Conservation (phyloP, 2,113 vertebrate genomes). For the Epinephelus fuscoguttatus region DNA sequence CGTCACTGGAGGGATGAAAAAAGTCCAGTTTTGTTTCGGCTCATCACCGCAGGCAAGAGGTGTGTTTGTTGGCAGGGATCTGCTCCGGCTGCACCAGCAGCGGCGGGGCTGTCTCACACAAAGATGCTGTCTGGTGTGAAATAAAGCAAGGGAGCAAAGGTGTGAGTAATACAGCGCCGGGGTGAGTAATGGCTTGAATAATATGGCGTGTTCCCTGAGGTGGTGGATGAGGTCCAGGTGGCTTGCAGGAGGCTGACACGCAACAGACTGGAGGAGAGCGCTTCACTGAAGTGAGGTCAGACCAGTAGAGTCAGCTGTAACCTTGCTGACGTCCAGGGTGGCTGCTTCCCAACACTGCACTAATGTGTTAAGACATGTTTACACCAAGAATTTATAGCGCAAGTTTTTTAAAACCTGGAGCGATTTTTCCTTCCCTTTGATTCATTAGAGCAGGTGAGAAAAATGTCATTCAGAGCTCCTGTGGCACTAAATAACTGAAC, state of each 20-base stretch:
- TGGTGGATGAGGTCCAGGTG: conserved; percentile 56
- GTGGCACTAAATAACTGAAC: neutral
- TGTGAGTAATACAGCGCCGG: conserved; percentile 58
- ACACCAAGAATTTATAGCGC: neutral
- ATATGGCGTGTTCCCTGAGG: conserved; percentile 16
- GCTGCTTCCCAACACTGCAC: neutral
- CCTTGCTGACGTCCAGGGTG: neutral
- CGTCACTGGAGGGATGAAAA: conserved; percentile 1
- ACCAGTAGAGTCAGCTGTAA: conserved; percentile 1
- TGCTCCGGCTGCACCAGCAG: conserved; percentile 5
- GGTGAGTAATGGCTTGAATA: conserved; percentile 50
- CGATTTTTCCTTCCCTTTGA: neutral
- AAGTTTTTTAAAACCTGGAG: neutral
- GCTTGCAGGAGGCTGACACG: conserved; percentile 37
- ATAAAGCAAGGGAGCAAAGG: conserved; percentile 20
- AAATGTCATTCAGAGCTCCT: neutral
- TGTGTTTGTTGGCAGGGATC: conserved; percentile 37
- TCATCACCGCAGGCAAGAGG: conserved; percentile 23
- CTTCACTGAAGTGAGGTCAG: conserved; percentile 27
- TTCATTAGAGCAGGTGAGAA: neutral
- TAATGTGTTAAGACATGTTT: conserved; percentile 15
- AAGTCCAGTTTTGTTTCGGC: conserved; percentile 29
- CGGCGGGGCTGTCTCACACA: neutral
- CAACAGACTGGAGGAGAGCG: neutral
- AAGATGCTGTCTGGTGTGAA: conserved; percentile 16